Conservation (phyloP, 1,140 invertebrate species). For the Cataglyphis hispanica region DNA sequence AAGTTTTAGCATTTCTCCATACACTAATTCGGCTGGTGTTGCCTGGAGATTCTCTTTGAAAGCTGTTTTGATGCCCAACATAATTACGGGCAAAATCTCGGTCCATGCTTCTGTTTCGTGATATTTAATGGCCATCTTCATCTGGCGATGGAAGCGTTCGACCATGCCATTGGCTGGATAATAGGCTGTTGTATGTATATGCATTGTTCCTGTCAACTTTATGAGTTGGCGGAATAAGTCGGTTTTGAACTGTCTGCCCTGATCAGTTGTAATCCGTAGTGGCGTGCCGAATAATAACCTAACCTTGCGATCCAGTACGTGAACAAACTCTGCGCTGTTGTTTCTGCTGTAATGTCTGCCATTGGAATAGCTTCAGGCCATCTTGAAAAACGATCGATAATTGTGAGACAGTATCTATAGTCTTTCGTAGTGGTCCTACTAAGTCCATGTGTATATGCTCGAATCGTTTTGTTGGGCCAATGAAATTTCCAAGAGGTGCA, state of each 20-base stretch:
- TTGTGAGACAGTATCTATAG: conserved; percentile 26
- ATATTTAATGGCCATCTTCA: conserved; percentile 49
- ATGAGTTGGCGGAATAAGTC: not conserved
- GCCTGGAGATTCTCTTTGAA: not conserved
- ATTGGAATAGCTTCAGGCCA: too few relatives aligned
- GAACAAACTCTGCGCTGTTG: not conserved
- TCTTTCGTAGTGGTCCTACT: conserved; percentile 6
- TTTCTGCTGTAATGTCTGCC: conserved; percentile 13
- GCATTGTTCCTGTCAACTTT: not conserved
- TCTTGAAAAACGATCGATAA: too few relatives aligned
- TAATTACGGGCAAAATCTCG: not conserved
- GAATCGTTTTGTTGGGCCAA: not conserved
- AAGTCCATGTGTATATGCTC: conserved; percentile 28
- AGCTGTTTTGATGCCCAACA: not conserved
- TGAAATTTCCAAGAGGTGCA: not conserved
- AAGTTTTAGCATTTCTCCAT: not conserved
- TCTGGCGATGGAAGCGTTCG: not conserved
- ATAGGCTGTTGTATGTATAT: not conserved
- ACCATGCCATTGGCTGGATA: not conserved
- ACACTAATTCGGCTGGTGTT: not conserved
- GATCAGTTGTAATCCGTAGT: not conserved
- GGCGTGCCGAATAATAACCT: too few relatives aligned
- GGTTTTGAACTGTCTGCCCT: not conserved
- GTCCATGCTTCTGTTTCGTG: not conserved
- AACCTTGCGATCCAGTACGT: not conserved